Evolutionary conservation across 1,140 invertebrate genomes (phyloP), one percentile per base, ranked within the genome.

Genomic region (Coelopa frigida): DNA sequence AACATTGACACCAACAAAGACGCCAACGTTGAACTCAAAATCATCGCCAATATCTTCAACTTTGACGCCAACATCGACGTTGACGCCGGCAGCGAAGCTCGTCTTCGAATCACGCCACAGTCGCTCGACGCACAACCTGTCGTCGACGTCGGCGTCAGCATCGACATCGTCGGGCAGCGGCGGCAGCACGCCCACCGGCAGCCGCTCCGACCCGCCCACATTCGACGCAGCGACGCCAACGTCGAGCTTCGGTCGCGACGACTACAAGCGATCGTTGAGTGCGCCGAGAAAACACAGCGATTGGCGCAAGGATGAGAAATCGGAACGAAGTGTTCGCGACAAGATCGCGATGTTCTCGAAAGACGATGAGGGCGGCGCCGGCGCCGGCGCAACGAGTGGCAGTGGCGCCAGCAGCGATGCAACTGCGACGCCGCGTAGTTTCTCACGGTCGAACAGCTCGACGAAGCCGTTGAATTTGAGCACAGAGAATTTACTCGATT

Each of bases 301-400:
- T 45, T 69, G 66, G 66, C 54, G 82, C 69, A 81, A 85, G 57
- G 83, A 84, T 59, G 82, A 83, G 55, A 82, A 81, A 57, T 87
- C 83, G 44, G 83, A 84, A 62, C 79, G 79, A 41, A 87, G 84
- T 53, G 86, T 90, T 14, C 80, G 82, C 55, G 87, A 89, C 59
- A 89, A 89, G 71, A 91, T 91, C 56, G 87, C 87, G 29, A 87
- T 90, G 83, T 91, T 91, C 67, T 87, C 86, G 5, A 65, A 68
- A 46, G 62, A 74, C 40, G 41, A 57, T 49, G 31, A 61, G 52
- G 33, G 56, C 48, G 26, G 56, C 17, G 8, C 41, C 48, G 6
- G 33, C 54, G 22, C 42, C 46, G 10, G 10, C 29, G 14, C 8
- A 8, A 29, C 27, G 14, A 41, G 22, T 21, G 18, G 5, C 4